Conservation (phyloP, 1,140 invertebrate genomes). For the Cecropterus lyciades region DNA sequence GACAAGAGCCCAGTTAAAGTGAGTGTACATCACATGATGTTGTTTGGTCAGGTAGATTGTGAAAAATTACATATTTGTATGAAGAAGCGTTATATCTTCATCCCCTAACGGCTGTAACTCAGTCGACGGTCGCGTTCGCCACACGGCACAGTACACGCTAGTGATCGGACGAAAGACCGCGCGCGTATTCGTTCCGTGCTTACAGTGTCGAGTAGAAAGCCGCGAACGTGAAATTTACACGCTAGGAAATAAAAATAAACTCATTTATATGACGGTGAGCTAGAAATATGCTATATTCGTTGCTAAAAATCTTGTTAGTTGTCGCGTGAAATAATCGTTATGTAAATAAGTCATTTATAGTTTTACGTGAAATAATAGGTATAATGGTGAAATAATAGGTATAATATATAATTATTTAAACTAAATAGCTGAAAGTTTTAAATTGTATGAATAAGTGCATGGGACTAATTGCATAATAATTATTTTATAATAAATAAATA, state of each 20-base stretch:
- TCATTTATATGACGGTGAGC: no score
- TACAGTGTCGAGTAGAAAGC: constrained; percentile 26
- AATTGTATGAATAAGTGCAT: no score
- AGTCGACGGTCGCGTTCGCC: not conserved
- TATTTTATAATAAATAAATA: no score
- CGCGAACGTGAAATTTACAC: constrained; percentile 13
- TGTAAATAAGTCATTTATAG: no score
- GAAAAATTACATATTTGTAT: not conserved
- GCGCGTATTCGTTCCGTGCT: constrained; percentile 6
- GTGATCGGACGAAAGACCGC: constrained; percentile 7
- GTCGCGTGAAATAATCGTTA: no score
- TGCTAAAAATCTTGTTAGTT: no score
- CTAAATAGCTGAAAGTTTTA: no score
- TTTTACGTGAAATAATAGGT: no score
- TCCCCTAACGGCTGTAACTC: constrained; percentile 4
- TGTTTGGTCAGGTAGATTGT: not conserved
- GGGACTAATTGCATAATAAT: no score
- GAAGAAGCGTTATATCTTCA: not conserved
- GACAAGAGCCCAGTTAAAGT: not conserved
- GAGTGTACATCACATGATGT: not conserved
- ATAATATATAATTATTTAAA: no score
- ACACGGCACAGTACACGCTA: not conserved
- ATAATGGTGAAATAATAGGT: no score
- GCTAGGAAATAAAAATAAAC: constrained; percentile 4
- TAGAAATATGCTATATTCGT: no score